A percentile compares a stretch with the other conserved stretches of the same genome.
Conservation (phyloP, 2,888 invertebrate genomes). For the Hymenopus coronatus region DNA sequence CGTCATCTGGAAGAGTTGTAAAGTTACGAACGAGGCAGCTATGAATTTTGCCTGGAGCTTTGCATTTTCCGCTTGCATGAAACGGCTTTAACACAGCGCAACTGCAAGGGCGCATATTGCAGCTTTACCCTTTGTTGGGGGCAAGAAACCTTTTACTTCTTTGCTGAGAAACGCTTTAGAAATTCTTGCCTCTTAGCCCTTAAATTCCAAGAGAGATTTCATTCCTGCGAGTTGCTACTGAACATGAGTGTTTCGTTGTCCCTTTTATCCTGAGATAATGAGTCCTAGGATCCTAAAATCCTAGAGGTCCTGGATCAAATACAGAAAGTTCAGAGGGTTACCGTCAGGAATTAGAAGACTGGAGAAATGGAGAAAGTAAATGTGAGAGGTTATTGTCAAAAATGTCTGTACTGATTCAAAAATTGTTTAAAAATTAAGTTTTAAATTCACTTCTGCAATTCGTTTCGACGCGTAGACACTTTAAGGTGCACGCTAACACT, state of each 20-base stretch:
- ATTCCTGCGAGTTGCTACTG: not conserved
- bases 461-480: no score
- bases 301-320: no score
- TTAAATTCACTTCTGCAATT: no score
- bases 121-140: not conserved
- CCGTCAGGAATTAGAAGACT: no score
- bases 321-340: no score
- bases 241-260: not conserved
- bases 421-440: no score
- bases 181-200: not conserved
- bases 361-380: no score
- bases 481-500: no score
- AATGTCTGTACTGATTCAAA: no score
- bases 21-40: not conserved
- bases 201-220: not conserved
- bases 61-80: not conserved
- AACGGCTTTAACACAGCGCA: not conserved
- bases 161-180: not conserved
- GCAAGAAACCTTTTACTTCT: no score
- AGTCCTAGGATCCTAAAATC: not conserved
- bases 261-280: not conserved
- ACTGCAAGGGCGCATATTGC: not conserved
- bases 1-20: not conserved
- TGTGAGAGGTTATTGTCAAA: no score
- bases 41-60: not conserved